Base-by-base conservation (phyloP, 2,113 vertebrate species). In the Guaruba guarouba region DNA sequence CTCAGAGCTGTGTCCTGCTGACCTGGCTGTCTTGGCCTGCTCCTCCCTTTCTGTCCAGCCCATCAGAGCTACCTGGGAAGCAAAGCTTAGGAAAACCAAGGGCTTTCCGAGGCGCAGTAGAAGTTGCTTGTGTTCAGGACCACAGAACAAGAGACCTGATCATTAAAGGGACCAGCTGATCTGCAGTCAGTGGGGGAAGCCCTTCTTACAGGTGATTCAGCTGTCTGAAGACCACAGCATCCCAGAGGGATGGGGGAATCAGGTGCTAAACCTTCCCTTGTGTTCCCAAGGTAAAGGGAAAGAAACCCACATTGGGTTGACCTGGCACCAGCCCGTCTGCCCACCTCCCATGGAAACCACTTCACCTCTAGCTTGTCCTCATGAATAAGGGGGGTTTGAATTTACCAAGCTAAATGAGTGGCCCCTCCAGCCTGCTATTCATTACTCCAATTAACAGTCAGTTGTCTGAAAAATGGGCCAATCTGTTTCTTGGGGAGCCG, bases 401-500 rank as follows among this genome's bases (percentile, higher is more conserved):
- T 98, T 98, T 98, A 98, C 97, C 97, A 97, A 97, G 96, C 70
- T 18, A 95, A 96, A 96, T 95, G 91, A 95, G 94, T 80, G 10
- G 96, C 95, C 94, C 97, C 92, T 95, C 84, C 91, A 93, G 90
- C 89, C 95, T 88, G 98, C 96, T 98, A 98, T 99, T 98, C 98
- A 98, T 98, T 98, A 98, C 97, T 98, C 98, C 98, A 98, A 98
- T 98, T 98, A 98, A 98, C 97, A 97, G 97, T 97, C 97, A 97
- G 98, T 97, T 90, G 94, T 91, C 96, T 98, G 98, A 98, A 98
- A 98, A 98, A 98, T 96, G 98, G 98, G 97, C 97, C 98, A 98
- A 98, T 98, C 98, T 98, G 98, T 98, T 98, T 98, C 97, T 96
- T 70, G 93, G 88, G 86, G 95, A 96, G 81, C 78, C 23, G 12